Base-by-base conservation (phyloP, 2,113 vertebrate genomes). In the Seriola rivoliana region DNA sequence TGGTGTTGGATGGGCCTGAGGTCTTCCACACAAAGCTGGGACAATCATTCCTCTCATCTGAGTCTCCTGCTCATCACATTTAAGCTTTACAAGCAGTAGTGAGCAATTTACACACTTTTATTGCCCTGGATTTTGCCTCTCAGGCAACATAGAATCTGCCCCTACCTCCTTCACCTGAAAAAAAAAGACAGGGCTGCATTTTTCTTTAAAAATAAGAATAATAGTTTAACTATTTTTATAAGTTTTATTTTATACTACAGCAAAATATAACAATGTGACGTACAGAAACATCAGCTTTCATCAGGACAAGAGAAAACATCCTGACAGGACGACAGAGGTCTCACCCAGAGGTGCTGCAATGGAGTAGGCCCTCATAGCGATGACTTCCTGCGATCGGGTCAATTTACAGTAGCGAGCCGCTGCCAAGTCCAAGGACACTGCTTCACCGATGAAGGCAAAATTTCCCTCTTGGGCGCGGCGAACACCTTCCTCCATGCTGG, bases 391-490 rank as follows among this genome's bases (percentile, higher is more conserved):
- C 5, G 95, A 92, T 3, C 96, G 91, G 52, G 89, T 90, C 66
- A 98, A 72, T 17, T 95, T 91, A 71, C 97, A 98, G 92, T 96
- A 89, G n/a, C 93, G 93, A 2, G 95, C 95, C 2, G 92, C 96
- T 0, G 93, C 95, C 19, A 97, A 81, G 76, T 97, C 97, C 72
- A 97, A 90, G 0, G 96, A 96, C 80, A 95, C 94, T 0, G 96
- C 95, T 78, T 98, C 97, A 0, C 96, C 97, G 0, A 98, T 97
- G 89, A 97, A 97, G 79, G 97, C 97, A 0, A 96, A 98, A 82
- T 95, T 96, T 0, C 95, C 96, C 10, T 96, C 94, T 93, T 93
- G 92, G 9, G 96, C 89, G 0, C 90, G 94, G 1, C 94, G 95
- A 29, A 97, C 36, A 0, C 96, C 97, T 58, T 97, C 97, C 25